Evolutionary conservation across 1,140 invertebrate species (phyloP), one percentile per base, ranked within the genome.

Genomic region (Drosophila erecta): DNA sequence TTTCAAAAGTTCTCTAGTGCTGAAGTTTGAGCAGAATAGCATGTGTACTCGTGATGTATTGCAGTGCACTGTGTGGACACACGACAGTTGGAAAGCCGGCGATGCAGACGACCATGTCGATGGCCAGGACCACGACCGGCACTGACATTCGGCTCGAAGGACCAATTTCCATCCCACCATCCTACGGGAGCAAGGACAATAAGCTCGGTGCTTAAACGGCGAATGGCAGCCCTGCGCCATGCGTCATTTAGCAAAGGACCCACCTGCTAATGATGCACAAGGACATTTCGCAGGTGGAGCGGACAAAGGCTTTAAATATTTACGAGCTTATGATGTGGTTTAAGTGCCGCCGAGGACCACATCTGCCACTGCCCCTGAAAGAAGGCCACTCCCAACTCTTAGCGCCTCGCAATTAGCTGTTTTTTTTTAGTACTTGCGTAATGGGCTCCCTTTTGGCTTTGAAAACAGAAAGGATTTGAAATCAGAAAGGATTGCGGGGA

Each of bases 171-270:
- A 20, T 38, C 44, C 59, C 43, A 44, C 4, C 40, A 17, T 41
- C 44, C 58, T 50, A 44, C 3, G 35, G 35, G 35, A 33, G 27
- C 11, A 33, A 59, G 37, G 37, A 72, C 58, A 77, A 73, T 73
- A 80, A 75, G 60, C 59, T 38, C 30, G 50, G 70, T 70, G 51
- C 75, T 75, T 76, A 84, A 80, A 80, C 72, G 81, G 60, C 67
- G 73, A 85, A 86, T 85, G 67, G 59, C 73, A 74, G 73, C 77
- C 73, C 55, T 57, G 81, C 51, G 80, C 79, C 81, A 77, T 69
- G 81, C 81, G 73, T 85, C 76, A 84, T 84, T 84, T 80, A 73
- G 50, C 69, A 57, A 62, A 59, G 55, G 47, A 70, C 64, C 50
- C 40, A 43, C 40, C 54, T 72, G 67, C 66, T 72, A 72, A 72